phyloP scores from a whole-genome alignment of 2,797 vertebrate species.

The Pipistrellus nathusii region DNA sequence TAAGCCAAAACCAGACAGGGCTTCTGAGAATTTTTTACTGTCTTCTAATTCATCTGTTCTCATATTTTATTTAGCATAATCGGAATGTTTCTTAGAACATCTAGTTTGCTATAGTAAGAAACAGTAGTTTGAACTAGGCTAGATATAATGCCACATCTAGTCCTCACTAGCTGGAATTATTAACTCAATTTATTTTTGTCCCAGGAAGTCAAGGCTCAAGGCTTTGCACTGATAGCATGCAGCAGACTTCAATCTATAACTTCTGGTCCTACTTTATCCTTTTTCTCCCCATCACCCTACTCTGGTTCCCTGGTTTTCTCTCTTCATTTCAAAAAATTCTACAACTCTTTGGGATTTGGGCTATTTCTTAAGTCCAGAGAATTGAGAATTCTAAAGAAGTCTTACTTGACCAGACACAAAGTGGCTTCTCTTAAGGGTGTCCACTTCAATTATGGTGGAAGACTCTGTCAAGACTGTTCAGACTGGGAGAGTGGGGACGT shows the following conservation, averaged over 20 bases:
- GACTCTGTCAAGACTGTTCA: neutral
- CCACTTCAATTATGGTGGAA: neutral
- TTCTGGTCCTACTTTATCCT: neutral
- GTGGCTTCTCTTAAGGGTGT: neutral
- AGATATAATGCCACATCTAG: neutral
- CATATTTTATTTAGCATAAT: neutral
- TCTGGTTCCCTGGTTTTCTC: neutral
- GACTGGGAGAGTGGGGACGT: neutral
- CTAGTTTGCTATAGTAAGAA: neutral
- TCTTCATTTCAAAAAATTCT: neutral
- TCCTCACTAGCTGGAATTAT: neutral
- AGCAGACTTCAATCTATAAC: neutral
- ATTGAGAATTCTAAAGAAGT: neutral
- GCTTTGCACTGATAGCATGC: neutral
- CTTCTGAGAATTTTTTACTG: neutral
- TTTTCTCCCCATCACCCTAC: neutral
- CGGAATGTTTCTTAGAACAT: neutral
- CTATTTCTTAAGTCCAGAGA: neutral
- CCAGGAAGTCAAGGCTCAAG: neutral
- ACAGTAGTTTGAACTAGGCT: neutral
- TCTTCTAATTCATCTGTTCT: conserved; percentile 36
- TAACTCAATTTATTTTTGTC: neutral
- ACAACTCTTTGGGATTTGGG: neutral
- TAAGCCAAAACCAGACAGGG: neutral
- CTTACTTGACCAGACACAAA: neutral